phyloP scores from a whole-genome alignment of 2,888 invertebrate species.

The Drosophila colorata region DNA sequence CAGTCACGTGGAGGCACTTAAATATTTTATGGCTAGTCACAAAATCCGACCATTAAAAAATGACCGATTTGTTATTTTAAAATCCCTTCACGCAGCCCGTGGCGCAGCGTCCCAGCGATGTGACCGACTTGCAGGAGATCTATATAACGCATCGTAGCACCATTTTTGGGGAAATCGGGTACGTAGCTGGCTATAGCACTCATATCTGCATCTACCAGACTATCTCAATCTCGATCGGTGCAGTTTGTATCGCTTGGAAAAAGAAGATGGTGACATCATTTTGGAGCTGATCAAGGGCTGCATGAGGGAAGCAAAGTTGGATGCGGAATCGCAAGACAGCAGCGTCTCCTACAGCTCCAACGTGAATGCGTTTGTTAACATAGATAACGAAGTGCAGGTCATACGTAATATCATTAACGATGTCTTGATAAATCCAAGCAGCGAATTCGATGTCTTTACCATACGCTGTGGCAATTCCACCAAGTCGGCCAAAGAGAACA shows the following conservation, averaged over 20 bases:
- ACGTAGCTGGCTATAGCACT: background rate
- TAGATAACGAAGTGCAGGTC: conserved; percentile 39
- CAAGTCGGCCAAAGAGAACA: conserved; percentile 56
- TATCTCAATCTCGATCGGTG: background rate
- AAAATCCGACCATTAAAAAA: background rate
- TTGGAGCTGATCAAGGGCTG: conserved; percentile 13
- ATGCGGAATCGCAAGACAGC: background rate
- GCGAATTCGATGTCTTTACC: conserved; percentile 63
- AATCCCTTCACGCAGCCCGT: conserved; percentile 47
- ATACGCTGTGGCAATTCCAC: conserved; percentile 78
- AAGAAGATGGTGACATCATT: conserved; percentile 25
- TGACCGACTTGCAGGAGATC: conserved; percentile 53
- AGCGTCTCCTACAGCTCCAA: conserved; percentile 46
- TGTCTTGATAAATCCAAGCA: conserved; percentile 59
- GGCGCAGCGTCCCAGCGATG: conserved; percentile 42
- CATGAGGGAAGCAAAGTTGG: too few species aligned
- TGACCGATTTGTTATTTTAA: background rate
- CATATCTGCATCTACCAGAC: background rate
- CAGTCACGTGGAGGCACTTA: conserved; percentile 56
- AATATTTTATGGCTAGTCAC: conserved; percentile 76
- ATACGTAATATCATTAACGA: conserved; percentile 64
- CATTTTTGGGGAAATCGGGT: conserved; percentile 76
- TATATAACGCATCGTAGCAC: conserved; percentile 81
- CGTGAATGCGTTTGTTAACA: conserved; percentile 23
- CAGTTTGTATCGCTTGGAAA: conserved; percentile 50